Evolutionary conservation across 2,113 vertebrate genomes (phyloP), one percentile per base, ranked within the genome.

Genomic region (Chinchilla lanigera): DNA sequence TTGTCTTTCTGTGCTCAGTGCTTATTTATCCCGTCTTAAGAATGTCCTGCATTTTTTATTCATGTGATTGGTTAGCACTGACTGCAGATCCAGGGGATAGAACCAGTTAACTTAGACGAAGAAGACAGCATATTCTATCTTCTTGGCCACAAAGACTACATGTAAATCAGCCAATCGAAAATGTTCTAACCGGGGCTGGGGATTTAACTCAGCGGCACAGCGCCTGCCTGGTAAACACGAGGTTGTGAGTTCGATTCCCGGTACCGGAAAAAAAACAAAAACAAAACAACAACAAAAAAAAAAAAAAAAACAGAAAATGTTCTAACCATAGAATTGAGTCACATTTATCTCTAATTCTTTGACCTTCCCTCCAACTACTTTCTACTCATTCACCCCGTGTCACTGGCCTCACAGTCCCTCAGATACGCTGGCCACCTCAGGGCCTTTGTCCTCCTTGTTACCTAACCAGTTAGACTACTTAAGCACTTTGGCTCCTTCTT

Each of bases 401-500:
- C 11, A 58, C 19, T 33, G 30, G 35, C 26, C 33, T 81, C 41
- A 19, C 3, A 67, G 17, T 4, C 52, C 35, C 77, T 60, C 89
- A 69, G 16, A 35, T 10, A 8, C 0, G 0, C 11, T 2, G 44
- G 71, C 60, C 17, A 22, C 50, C 22, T 14, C 1, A 7, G 10
- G 35, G 8, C 28, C 50, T 75, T 20, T 50, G 35, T 2, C 2
- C 75, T 7, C n/a, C 26, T 22, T 30, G 41, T n/a, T 77, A 13
- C 1, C 44, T 28, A 50, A 52, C 12, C 33, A 47, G 22, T 20
- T n/a, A n/a, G n/a, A n/a, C n/a, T n/a, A n/a, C n/a, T n/a, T n/a
- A n/a, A n/a, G n/a, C n/a, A n/a, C n/a, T n/a, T 0, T 17, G 35
- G 54, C 86, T 81, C 20, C 0, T 17, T 47, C 54, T 35, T 14